Conservation (phyloP, 1,140 invertebrate species). For the Hypothenemus hampei region DNA sequence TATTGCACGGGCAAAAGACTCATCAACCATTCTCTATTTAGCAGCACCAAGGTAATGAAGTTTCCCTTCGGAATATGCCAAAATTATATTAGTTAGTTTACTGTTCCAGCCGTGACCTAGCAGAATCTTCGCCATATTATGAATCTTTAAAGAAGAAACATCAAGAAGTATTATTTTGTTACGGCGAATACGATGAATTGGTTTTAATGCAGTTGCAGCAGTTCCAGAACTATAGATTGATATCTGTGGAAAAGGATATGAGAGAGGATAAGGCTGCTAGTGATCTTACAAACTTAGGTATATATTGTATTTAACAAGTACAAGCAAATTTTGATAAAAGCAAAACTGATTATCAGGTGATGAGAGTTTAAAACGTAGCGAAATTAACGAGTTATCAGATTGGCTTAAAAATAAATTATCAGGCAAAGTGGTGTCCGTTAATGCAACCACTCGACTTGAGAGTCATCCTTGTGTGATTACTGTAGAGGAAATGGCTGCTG, state of each 20-base stretch:
- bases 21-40: slow-evolving; percentile 87
- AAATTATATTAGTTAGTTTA: slow-evolving; percentile 15
- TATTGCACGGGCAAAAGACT: slow-evolving; percentile 60
- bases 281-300: slow-evolving; percentile 51
- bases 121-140: slow-evolving; percentile 90
- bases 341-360: slow-evolving; percentile 48
- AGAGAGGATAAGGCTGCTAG: slow-evolving; percentile 60
- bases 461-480: slow-evolving; percentile 91
- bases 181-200: slow-evolving; percentile 93
- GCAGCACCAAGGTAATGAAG: slow-evolving; percentile 85
- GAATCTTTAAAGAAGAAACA: slow-evolving; percentile 85
- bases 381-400: slow-evolving; percentile 69
- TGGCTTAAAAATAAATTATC: slow-evolving; percentile 74
- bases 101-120: slow-evolving; percentile 72
- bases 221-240: slow-evolving; percentile 73
- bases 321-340: slow-evolving; percentile 17
- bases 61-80: background rate
- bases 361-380: slow-evolving; percentile 62
- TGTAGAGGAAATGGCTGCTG: slow-evolving; percentile 93
- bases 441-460: slow-evolving; percentile 77
- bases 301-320: background rate
- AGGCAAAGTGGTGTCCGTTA: slow-evolving; percentile 75
- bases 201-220: slow-evolving; percentile 85
- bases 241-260: slow-evolving; percentile 94
- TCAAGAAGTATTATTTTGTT: slow-evolving; percentile 91